A percentile compares a stretch with the other conserved stretches of the same genome.
phyloP scores from a whole-genome alignment of 1,140 invertebrate species.

The Drosophila busckii region DNA sequence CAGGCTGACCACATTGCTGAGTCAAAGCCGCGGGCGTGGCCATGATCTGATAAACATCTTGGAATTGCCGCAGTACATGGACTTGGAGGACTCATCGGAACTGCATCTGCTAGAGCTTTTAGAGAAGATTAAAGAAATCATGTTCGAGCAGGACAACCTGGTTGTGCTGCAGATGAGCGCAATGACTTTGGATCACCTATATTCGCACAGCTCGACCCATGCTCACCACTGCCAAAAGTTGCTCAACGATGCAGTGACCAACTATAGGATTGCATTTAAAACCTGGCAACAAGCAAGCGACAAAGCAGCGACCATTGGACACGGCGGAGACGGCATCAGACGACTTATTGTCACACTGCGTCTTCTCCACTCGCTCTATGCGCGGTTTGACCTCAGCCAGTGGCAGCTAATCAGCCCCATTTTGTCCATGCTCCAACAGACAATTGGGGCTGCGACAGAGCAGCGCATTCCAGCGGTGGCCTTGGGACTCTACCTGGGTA shows the following conservation, averaged over 20 bases:
- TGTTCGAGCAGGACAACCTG: neutral
- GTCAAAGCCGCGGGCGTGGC: neutral
- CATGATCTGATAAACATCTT: slow-evolving; percentile 29
- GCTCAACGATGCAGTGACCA: slow-evolving; percentile 20
- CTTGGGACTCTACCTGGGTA: slow-evolving; percentile 11
- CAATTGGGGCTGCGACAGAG: neutral
- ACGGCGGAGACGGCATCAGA: neutral
- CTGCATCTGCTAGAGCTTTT: neutral
- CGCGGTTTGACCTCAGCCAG: slow-evolving; percentile 25
- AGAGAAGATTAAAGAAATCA: slow-evolving; percentile 11
- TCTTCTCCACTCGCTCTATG: slow-evolving; percentile 17
- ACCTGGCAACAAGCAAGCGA: slow-evolving; percentile 1
- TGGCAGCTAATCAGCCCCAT: slow-evolving; percentile 14
- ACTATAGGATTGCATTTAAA: slow-evolving; percentile 18
- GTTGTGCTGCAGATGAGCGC: slow-evolving; percentile 17
- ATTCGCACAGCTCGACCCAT: neutral
- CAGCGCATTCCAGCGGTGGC: neutral
- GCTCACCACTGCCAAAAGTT: slow-evolving; percentile 1
- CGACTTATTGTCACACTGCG: slow-evolving; percentile 14
- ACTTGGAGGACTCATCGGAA: neutral
- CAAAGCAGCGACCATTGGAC: neutral
- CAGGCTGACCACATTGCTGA: slow-evolving; percentile 7
- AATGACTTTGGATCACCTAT: slow-evolving; percentile 22
- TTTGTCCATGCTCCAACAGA: slow-evolving; percentile 4
- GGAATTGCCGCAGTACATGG: slow-evolving; percentile 29